Evolutionary conservation across 2,797 vertebrate genomes (phyloP).

Genomic region (Cirrhinus mrigala): DNA sequence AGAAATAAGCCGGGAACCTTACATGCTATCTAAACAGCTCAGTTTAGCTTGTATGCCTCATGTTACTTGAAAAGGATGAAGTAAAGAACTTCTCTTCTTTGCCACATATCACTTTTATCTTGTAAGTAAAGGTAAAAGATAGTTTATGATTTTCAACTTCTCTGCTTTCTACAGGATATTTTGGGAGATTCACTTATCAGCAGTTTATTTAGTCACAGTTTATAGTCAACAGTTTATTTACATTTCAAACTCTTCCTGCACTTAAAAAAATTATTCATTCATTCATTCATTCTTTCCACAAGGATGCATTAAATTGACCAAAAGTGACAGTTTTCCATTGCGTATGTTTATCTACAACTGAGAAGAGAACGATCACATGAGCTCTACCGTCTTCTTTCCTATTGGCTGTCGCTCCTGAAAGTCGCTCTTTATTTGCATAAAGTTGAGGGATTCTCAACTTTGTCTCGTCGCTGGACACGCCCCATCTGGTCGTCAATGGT

Average conservation of each 20-base stretch:
- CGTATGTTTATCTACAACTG: too few relatives aligned
- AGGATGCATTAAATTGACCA: background rate
- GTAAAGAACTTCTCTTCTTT: background rate
- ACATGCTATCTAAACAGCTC: slow-evolving; percentile 4
- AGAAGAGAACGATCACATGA: too few relatives aligned
- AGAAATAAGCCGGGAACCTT: background rate
- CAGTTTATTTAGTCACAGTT: too few relatives aligned
- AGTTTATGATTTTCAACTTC: background rate
- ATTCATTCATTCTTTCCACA: background rate
- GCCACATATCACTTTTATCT: background rate
- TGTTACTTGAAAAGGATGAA: background rate
- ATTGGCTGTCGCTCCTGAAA: too few relatives aligned
- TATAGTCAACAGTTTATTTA: background rate
- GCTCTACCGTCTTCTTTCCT: too few relatives aligned
- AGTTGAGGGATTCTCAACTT: too few relatives aligned
- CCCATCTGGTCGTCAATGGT: too few relatives aligned
- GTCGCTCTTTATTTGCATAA: too few relatives aligned
- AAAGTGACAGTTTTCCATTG: background rate
- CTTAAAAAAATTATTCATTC: background rate
- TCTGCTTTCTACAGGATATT: background rate
- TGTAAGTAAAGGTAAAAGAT: background rate
- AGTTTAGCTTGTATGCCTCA: background rate
- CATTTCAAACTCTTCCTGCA: background rate
- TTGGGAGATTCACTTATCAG: background rate
- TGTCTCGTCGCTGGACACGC: too few relatives aligned